A percentile compares a stretch with the other conserved stretches of the same genome.
These are phyloP conservation scores for Tolypeutes matacus DNA, from an alignment of 2,797 vertebrate genomes.

Conservation along the genomic window DNA sequence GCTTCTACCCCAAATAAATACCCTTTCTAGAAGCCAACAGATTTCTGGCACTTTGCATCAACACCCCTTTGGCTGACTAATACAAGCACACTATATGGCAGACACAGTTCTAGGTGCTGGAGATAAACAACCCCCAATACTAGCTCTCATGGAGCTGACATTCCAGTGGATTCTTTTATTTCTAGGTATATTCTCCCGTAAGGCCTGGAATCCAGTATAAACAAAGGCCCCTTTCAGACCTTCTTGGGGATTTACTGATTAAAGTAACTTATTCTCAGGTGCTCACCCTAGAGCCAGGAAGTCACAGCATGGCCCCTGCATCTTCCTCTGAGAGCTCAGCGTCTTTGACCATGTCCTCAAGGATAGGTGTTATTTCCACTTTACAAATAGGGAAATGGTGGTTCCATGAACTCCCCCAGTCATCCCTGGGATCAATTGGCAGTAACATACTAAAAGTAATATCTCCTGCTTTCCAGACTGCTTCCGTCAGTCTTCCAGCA, in stretches of 20 bases:
- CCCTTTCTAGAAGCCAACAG: no score
- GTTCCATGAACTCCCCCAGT: background rate
- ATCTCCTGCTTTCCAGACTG: background rate
- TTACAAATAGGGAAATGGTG: background rate
- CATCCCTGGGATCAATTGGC: background rate
- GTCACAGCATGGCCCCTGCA: background rate
- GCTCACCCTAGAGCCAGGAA: background rate
- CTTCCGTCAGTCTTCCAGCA: background rate
- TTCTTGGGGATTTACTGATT: background rate
- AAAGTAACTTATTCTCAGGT: background rate
- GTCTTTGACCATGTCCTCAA: background rate
- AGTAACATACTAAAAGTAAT: background rate
- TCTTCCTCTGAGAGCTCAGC: background rate
- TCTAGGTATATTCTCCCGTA: background rate
- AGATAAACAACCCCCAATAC: background rate
- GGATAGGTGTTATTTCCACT: background rate
- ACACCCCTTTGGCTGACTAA: no score
- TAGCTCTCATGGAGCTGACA: background rate
- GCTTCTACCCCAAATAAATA: no score
- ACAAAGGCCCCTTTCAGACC: background rate
- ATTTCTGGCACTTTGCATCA: no score
- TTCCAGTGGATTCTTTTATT: background rate
- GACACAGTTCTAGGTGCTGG: no score
- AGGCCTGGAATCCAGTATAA: background rate
- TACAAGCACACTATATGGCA: background rate